Percentiles rank a stretch among this genome's conserved stretches.
These are phyloP conservation scores for Aurelia aurita complex sp. Pacific DNA, from an alignment of 30 jellyfish, hydroid and myxozoan species.

Conservation along the genomic window DNA sequence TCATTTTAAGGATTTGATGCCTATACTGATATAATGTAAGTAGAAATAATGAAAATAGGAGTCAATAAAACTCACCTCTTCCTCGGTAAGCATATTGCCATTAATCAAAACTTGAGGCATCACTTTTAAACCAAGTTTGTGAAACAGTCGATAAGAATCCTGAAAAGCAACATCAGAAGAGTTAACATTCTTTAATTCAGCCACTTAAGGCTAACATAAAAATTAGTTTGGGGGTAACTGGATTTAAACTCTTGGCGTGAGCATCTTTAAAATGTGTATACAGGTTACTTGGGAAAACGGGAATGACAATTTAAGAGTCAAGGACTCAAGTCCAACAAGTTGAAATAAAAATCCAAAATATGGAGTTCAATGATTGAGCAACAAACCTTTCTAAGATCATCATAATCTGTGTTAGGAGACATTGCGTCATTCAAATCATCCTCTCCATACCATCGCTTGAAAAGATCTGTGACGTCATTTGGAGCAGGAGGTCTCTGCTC, in stretches of 20 bases:
- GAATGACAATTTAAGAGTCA: too few species aligned
- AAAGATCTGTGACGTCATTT: slow-evolving; percentile 49
- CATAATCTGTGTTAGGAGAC: slow-evolving; percentile 82
- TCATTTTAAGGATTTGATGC: too few species aligned
- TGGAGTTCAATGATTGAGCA: too few species aligned
- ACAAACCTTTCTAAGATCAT: slow-evolving; percentile 84
- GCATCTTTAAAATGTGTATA: too few species aligned
- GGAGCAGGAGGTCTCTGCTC: slow-evolving; percentile 61
- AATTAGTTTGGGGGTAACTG: background rate
- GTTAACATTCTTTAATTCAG: background rate
- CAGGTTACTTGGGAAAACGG: too few species aligned
- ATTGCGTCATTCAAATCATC: slow-evolving; percentile 79
- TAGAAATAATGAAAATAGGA: background rate
- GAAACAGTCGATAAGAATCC: slow-evolving; percentile 70
- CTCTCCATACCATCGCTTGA: slow-evolving; percentile 76
- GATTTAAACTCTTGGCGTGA: too few species aligned
- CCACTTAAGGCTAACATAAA: background rate
- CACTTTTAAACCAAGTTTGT: slow-evolving; percentile 70
- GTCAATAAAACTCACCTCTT: slow-evolving; percentile 55
- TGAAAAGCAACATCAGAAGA: background rate
- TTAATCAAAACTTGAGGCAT: slow-evolving; percentile 76
- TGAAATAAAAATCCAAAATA: too few species aligned
- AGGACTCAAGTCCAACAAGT: too few species aligned
- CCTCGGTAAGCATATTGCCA: slow-evolving; percentile 60
- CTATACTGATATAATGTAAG: too few species aligned